A percentile compares a stretch with the other conserved stretches of the same genome.
These are phyloP conservation scores for Dasypus novemcinctus DNA, from an alignment of 2,113 vertebrate genomes.

Conservation along the genomic window DNA sequence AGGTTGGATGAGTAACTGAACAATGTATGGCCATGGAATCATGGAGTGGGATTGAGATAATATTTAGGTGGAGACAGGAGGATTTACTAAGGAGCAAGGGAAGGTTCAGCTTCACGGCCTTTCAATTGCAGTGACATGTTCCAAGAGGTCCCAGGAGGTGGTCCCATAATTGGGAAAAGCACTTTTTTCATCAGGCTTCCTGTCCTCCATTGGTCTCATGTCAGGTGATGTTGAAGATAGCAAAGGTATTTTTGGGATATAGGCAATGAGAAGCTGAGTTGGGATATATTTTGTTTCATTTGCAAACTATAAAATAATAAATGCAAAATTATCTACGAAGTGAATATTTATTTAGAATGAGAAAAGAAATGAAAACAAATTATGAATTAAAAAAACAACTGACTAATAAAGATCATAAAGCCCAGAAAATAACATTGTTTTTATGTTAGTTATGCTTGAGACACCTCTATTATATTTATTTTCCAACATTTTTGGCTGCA, in stretches of 20 bases:
- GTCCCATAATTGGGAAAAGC: not conserved
- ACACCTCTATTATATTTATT: not conserved
- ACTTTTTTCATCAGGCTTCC: not conserved
- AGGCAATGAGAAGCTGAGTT: not conserved
- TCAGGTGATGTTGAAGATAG: not conserved
- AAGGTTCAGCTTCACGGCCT: not conserved
- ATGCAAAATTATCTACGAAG: not conserved
- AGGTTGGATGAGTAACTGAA: not conserved
- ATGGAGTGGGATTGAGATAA: too few relatives aligned
- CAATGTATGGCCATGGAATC: not conserved
- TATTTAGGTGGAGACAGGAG: fast-evolving
- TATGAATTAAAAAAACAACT: not conserved
- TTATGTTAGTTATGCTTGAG: not conserved
- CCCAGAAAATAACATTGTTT: not conserved
- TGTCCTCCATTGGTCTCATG: not conserved
- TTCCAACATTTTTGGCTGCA: not conserved
- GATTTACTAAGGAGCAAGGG: not conserved
- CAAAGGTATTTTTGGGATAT: not conserved
- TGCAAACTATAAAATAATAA: not conserved
- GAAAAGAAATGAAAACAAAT: not conserved
- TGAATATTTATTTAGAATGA: not conserved
- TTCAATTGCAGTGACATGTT: not conserved
- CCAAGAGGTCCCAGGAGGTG: not conserved
- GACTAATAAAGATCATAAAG: not conserved
- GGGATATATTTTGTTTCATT: not conserved